Evolutionary conservation across 2,797 vertebrate species (phyloP).

Genomic region (Catamblyrhynchus diadema): DNA sequence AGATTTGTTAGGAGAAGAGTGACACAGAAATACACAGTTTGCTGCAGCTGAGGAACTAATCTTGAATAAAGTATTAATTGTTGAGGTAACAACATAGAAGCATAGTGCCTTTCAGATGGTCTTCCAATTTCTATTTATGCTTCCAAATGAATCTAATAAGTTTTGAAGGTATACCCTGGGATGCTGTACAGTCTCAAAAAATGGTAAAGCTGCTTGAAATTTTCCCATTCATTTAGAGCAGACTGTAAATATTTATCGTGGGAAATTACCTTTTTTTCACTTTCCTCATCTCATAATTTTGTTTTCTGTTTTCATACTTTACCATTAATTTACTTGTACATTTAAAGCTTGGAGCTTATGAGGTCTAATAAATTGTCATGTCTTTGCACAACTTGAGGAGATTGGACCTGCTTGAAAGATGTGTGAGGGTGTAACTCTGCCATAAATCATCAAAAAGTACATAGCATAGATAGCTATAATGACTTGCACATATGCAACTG

Average conservation of each 20-base stretch:
- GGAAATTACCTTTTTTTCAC: neutral
- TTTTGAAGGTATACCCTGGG: neutral
- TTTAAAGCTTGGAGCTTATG: neutral
- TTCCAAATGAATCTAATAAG: neutral
- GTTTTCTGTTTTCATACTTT: neutral
- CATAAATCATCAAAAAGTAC: neutral
- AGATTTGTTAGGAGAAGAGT: neutral
- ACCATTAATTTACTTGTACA: neutral
- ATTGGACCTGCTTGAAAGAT: neutral
- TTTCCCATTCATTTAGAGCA: neutral
- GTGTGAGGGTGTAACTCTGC: neutral
- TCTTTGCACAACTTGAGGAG: neutral
- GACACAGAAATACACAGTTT: neutral
- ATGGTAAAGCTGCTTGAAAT: neutral
- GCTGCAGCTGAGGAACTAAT: neutral
- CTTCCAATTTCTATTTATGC: neutral
- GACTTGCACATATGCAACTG: neutral
- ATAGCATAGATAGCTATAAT: neutral
- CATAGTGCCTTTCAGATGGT: neutral
- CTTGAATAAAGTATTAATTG: neutral
- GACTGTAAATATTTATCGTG: neutral
- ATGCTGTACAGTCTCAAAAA: neutral
- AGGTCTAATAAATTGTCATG: neutral
- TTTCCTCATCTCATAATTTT: neutral
- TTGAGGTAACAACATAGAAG: neutral